A percentile compares a stretch with the other conserved stretches of the same genome.
Conservation (phyloP, 2,797 vertebrate species). For the Tapera naevia region DNA sequence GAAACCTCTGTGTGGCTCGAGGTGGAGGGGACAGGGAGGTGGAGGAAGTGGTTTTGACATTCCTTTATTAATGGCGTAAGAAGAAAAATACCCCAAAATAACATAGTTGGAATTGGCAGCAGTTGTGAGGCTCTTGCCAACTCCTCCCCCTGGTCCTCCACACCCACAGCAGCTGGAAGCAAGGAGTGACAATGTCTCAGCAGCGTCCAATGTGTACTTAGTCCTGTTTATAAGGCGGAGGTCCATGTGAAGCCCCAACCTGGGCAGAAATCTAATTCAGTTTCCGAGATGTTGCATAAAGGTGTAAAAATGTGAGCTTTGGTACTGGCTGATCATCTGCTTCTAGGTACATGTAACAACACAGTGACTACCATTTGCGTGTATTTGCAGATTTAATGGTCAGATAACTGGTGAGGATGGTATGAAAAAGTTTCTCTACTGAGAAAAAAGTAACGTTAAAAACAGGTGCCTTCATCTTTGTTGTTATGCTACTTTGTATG, state of each 20-base stretch:
- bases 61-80: not conserved
- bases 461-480: not conserved
- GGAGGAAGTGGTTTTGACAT: not conserved
- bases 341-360: not conserved
- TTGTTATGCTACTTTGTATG: not conserved
- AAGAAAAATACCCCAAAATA: slow-evolving; percentile 26
- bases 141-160: not conserved
- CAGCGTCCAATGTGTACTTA: not conserved
- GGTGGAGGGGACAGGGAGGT: not conserved
- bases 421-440: not conserved
- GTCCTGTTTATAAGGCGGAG: not conserved
- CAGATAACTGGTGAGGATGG: slow-evolving; percentile 31
- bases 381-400: slow-evolving; percentile 31
- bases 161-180: not conserved
- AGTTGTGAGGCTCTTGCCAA: not conserved
- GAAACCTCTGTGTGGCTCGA: not conserved
- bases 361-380: not conserved
- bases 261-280: not conserved
- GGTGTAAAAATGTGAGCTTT: slow-evolving; percentile 17
- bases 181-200: not conserved
- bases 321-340: slow-evolving; percentile 19
- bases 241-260: not conserved
- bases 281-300: slow-evolving; percentile 7
- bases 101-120: not conserved
- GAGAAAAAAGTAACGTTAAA: not conserved